A percentile compares a stretch with the other conserved stretches of the same genome.
Evolutionary conservation across 2,797 vertebrate species (phyloP).

Genomic region (Nyctibius grandis): DNA sequence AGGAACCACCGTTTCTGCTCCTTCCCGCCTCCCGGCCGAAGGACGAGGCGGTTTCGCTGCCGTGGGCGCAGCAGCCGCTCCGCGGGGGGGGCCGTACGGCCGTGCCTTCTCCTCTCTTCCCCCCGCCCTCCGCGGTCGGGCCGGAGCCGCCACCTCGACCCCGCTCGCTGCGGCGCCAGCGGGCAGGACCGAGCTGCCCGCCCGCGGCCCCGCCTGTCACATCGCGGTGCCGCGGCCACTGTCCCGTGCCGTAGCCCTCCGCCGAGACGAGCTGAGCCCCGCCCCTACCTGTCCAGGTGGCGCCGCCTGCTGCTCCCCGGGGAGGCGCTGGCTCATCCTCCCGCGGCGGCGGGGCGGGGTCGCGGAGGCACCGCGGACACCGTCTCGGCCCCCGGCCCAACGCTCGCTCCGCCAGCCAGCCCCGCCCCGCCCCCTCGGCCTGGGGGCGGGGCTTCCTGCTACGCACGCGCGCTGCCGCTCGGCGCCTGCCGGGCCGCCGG

Average conservation of each 20-base stretch:
- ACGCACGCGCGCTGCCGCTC: not conserved
- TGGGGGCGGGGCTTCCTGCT: not conserved
- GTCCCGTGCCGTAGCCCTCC: not conserved
- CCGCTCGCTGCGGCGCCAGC: not conserved
- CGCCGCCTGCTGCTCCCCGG: slow-evolving; percentile 34
- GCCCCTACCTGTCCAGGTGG: slow-evolving; percentile 18
- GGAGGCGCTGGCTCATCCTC: slow-evolving; percentile 23
- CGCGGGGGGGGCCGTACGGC: not conserved
- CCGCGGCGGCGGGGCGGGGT: not conserved
- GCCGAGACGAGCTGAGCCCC: not conserved
- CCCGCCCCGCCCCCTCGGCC: slow-evolving; percentile 4
- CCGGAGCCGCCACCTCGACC: not conserved
- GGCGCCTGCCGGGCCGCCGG: not conserved
- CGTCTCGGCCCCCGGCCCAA: not conserved
- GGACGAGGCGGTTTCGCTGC: no score
- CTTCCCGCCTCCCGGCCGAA: not conserved
- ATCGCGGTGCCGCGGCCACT: rapidly evolving
- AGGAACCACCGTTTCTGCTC: not conserved
- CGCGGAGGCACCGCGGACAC: not conserved
- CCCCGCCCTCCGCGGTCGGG: rapidly evolving
- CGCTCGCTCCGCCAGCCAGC: not conserved
- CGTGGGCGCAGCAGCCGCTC: not conserved
- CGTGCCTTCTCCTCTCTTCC: not conserved
- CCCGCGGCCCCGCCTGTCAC: no score
- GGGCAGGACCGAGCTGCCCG: no score